Base-by-base conservation (phyloP, 1,140 invertebrate genomes). In the Panagrolaimus sp. region DNA sequence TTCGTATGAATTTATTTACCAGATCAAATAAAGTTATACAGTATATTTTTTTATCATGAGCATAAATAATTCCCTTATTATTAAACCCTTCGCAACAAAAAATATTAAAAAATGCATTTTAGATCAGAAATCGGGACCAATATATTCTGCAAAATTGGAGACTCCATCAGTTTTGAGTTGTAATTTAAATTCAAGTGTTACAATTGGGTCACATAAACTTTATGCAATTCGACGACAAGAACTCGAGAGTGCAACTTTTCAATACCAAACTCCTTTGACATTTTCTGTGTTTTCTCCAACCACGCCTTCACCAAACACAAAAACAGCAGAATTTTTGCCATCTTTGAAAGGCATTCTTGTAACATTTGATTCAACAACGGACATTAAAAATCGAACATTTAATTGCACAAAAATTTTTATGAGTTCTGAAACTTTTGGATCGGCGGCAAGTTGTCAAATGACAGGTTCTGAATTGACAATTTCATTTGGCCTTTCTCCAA, bases 361-460 rank as follows among this genome's bases (percentile, higher is more conserved):
- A 0, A 14, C 21, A 26, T 58, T 58, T 12, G 21, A 9, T 28
- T n/a, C 52, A 26, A 28, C 21, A 12, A 24, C 9, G 1, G 52
- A 28, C 17, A 21, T 58, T n/a, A n/a, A 28, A 12, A 4, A 21
- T 12, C 21, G 52, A 21, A 28, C 17, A 12, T n/a, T 58, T 21
- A 17, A 58, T 28, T 58, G 52, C n/a, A 2, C 52, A 12, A 21
- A 58, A 58, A n/a, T 58, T 12, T 58, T 58, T 58, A 21, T 58
- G 21, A 58, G n/a, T 17, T n/a, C 52, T 14, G 52, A 21, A 26
- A 12, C 52, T 5, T 58, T 58, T 58, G 52, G 52, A 21, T 28
- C 10, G 12, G 15, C 10, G 12, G 21, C 52, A 21, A 58, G 10
- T 21, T 58, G 52, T 21, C 21, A 21, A 21, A 58, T 58, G 10